Percentiles rank a stretch among this genome's conserved stretches.
phyloP scores from a whole-genome alignment of 2,888 invertebrate genomes.

The Muschampia plurimacula region DNA sequence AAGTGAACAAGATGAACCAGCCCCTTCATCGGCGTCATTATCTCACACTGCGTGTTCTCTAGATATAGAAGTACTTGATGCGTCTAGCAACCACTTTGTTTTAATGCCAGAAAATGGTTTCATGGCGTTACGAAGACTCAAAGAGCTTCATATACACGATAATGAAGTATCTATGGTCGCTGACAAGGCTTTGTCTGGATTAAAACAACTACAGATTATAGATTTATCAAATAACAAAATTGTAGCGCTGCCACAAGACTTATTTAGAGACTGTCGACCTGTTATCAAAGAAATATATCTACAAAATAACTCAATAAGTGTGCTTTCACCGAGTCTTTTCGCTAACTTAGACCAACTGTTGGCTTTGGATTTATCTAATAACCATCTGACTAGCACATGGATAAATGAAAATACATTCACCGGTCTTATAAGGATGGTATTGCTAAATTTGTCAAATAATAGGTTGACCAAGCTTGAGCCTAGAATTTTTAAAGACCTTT shows the following conservation, averaged over 20 bases:
- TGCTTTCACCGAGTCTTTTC: constrained; percentile 93
- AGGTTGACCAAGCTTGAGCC: constrained; percentile 92
- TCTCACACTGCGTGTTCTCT: constrained; percentile 88
- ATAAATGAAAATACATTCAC: constrained; percentile 94
- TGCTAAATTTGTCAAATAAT: constrained; percentile 94
- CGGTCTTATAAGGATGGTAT: constrained; percentile 94
- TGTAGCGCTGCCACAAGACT: constrained; percentile 93
- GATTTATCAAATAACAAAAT: constrained; percentile 97
- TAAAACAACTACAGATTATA: constrained; percentile 93
- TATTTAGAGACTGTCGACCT: constrained; percentile 92
- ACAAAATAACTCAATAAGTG: constrained; percentile 96
- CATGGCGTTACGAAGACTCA: constrained; percentile 91
- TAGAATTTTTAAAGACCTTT: constrained; percentile 93
- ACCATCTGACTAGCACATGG: constrained; percentile 95
- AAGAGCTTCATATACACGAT: constrained; percentile 93
- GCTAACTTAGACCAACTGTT: constrained; percentile 93
- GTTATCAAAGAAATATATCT: constrained; percentile 95
- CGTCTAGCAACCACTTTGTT: constrained; percentile 94
- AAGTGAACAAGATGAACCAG: constrained; percentile 85
- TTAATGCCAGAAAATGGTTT: constrained; percentile 93
- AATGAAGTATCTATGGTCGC: constrained; percentile 96
- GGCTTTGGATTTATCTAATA: constrained; percentile 93
- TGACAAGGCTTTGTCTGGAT: constrained; percentile 92
- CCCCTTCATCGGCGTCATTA: constrained; percentile 69
- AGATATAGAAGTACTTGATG: constrained; percentile 93